Percentiles rank a stretch among this genome's conserved stretches.
These are phyloP conservation scores for Plutomurus gul DNA, from an alignment of 1,140 invertebrate genomes.

Conservation along the genomic window DNA sequence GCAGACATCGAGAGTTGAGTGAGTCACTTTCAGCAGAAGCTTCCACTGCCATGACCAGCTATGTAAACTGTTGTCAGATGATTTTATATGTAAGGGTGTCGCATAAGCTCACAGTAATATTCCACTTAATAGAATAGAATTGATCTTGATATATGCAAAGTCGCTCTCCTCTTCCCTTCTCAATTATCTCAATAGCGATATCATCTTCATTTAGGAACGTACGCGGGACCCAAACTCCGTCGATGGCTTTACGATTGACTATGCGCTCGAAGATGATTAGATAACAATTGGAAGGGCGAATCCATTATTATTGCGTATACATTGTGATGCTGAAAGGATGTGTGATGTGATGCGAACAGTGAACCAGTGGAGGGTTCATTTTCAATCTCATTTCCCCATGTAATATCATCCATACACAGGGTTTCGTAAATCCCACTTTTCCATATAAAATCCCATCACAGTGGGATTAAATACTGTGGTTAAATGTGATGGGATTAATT, in stretches of 20 bases:
- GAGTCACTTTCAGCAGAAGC: no score
- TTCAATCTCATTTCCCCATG: conserved; percentile 5
- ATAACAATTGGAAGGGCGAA: conserved; percentile 17
- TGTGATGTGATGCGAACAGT: neutral
- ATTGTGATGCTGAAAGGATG: neutral
- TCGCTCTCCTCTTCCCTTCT: neutral
- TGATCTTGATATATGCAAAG: no score
- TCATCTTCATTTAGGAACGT: neutral
- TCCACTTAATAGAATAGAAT: no score
- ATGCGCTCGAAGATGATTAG: neutral
- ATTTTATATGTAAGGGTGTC: no score
- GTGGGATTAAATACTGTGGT: no score
- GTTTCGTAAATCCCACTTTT: no score
- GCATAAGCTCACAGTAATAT: no score
- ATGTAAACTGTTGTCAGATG: no score
- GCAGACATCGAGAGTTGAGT: no score
- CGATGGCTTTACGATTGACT: neutral
- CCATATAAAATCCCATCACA: no score
- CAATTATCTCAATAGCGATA: neutral
- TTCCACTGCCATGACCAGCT: no score
- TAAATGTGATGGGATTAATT: no score
- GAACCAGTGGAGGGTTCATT: neutral
- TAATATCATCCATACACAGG: neutral
- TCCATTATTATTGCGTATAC: neutral
- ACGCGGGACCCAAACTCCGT: neutral